Evolutionary conservation across 2,797 vertebrate genomes (phyloP).

Genomic region (Acomys russatus): DNA sequence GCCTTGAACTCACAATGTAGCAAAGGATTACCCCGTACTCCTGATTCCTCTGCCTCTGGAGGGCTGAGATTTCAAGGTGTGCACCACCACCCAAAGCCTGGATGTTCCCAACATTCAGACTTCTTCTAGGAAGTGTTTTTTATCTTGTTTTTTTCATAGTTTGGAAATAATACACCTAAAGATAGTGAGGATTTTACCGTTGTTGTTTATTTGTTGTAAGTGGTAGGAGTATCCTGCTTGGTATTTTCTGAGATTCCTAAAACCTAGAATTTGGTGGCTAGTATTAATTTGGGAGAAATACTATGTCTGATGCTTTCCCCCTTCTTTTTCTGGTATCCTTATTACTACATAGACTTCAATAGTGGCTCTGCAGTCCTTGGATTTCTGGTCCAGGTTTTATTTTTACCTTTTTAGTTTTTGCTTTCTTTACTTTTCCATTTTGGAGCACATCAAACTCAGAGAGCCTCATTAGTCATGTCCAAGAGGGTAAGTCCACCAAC

Average conservation of each 20-base stretch:
- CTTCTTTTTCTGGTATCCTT: not conserved
- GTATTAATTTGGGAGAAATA: not conserved
- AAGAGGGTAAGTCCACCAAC: not conserved
- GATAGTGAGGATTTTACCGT: not conserved
- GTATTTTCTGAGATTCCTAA: not conserved
- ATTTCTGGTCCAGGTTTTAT: not conserved
- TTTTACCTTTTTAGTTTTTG: not conserved
- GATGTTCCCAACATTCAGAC: not conserved
- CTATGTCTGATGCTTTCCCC: not conserved
- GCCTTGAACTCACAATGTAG: not conserved
- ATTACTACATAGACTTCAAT: not conserved
- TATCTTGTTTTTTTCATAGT: not conserved
- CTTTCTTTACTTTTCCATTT: not conserved
- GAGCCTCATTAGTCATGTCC: not conserved
- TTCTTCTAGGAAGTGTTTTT: not conserved
- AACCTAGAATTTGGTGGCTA: not conserved
- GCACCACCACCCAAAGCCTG: no score
- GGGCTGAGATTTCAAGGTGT: not conserved
- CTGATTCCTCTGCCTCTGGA: not conserved
- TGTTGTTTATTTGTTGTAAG: not conserved
- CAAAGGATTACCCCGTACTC: not conserved
- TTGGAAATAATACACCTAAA: not conserved
- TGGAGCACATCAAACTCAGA: not conserved
- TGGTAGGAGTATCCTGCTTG: not conserved
- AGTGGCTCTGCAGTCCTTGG: not conserved